Base-by-base conservation (phyloP, 2,797 vertebrate genomes). In the Rachycentron canadum region DNA sequence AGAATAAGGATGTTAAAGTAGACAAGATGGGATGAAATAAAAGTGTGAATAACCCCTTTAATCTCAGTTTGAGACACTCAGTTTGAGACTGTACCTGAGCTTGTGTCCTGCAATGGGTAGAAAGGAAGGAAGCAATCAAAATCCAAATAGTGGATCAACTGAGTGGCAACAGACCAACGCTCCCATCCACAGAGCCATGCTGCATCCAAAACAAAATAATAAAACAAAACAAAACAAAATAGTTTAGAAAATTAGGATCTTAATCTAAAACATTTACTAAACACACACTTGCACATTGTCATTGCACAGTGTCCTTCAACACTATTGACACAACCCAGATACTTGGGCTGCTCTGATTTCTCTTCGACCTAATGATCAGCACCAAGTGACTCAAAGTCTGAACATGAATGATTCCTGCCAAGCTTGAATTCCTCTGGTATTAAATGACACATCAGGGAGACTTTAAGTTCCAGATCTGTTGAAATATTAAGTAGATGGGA, bases 331-430 rank as follows among this genome's bases (percentile, higher is more conserved):
- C 43, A 45, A 19, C 14, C 40, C 14, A 41, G 40, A 41, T 5
- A 41, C 40, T 32, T 10, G 36, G 36, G 36, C 2, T 38, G 36
- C 36, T 10, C 2, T 38, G 36, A 10, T 38, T 9, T 28, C 50
- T 28, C 57, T 38, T 62, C 23, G 40, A 72, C 63, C 76, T 13
- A 73, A 30, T 23, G 43, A 66, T 17, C 49, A 53, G 58, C 55
- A 25, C 36, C 4, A 21, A 60, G 61, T 30, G 26, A 25, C 68
- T 45, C 10, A 40, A 16, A 7, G 38, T 43, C 7, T 43, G 7
- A 17, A 55, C 28, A 67, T 16, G 6, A 45, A 57, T 10, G 6
- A 36, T 50, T 40, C 23, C 26, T 7, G 59, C 57, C 67, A 59
- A 45, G 52, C 21, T 55, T 49, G 13, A 62, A 52, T 47, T 49